phyloP scores from a whole-genome alignment of 2,113 vertebrate species.

The Cavia aperea region DNA sequence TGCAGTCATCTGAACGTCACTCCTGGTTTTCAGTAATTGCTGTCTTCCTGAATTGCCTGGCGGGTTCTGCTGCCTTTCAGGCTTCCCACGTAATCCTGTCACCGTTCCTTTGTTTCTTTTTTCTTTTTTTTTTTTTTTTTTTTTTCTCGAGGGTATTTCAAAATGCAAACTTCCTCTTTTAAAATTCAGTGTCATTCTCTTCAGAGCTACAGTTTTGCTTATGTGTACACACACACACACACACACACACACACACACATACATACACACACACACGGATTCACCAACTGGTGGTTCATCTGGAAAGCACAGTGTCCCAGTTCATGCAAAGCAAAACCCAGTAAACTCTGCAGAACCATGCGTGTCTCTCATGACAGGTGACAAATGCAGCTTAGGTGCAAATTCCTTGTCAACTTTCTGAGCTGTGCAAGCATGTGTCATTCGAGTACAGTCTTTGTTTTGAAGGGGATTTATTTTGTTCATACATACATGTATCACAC shows the following conservation, averaged over 20 bases:
- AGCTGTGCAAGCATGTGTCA: accelerated
- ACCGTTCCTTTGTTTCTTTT: neutral
- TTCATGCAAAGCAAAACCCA: neutral
- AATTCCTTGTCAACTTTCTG: too few species aligned
- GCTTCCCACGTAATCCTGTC: neutral
- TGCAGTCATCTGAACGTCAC: conserved; percentile 19
- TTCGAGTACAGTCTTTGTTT: too few species aligned
- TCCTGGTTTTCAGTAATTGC: conserved; percentile 36
- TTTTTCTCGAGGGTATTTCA: neutral
- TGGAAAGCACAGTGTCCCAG: accelerated
- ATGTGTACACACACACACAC: neutral
- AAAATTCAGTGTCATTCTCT: neutral
- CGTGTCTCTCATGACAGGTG: too few species aligned
- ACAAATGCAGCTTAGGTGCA: neutral
- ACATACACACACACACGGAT: accelerated
- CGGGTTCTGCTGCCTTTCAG: neutral
- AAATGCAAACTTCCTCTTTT: neutral
- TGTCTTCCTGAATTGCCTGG: conserved; percentile 28
- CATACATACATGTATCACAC: accelerated
- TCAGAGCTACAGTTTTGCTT: neutral
- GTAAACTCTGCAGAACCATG: too few species aligned
- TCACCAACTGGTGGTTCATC: neutral
- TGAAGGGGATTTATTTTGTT: neutral
- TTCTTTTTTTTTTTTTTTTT: neutral
- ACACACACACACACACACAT: neutral